Percentiles rank a stretch among this genome's conserved stretches.
phyloP scores from a whole-genome alignment of 2,797 vertebrate genomes.

The Sebastes elongatus region DNA sequence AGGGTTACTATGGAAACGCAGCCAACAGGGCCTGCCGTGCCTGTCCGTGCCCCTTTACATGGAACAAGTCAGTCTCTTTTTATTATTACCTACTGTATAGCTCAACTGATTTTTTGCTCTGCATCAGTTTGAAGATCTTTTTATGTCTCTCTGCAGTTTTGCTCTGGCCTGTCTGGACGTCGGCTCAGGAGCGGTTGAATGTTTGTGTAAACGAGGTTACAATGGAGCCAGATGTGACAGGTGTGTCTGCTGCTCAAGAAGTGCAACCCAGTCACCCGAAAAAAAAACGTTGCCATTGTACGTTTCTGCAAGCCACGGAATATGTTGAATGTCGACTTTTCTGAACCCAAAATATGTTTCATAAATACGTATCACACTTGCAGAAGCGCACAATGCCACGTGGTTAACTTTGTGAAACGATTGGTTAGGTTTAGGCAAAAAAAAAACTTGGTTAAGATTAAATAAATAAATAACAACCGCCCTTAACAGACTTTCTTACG shows the following conservation, averaged over 20 bases:
- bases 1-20: conserved; percentile 86
- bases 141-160: conserved; percentile 52
- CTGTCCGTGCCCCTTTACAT: conserved; percentile 86
- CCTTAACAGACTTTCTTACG: no score
- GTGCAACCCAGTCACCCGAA: no score
- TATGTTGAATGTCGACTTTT: neutral
- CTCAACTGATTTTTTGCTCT: neutral
- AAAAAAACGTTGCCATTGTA: neutral
- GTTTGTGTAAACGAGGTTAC: conserved; percentile 69
- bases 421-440: no score
- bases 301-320: neutral
- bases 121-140: neutral
- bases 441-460: no score
- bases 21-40: conserved; percentile 77
- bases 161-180: conserved; percentile 60
- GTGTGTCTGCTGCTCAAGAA: conserved; percentile 40
- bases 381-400: neutral
- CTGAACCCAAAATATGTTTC: neutral
- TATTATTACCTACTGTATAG: neutral
- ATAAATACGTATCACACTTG: neutral
- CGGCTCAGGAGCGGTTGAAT: conserved; percentile 50
- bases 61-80: conserved; percentile 82
- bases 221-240: conserved; percentile 70
- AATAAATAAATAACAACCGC: no score
- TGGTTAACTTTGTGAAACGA: no score